These are phyloP conservation scores for Tonatia bakeri DNA, from an alignment of 2,113 vertebrate species.

Conservation along the genomic window DNA sequence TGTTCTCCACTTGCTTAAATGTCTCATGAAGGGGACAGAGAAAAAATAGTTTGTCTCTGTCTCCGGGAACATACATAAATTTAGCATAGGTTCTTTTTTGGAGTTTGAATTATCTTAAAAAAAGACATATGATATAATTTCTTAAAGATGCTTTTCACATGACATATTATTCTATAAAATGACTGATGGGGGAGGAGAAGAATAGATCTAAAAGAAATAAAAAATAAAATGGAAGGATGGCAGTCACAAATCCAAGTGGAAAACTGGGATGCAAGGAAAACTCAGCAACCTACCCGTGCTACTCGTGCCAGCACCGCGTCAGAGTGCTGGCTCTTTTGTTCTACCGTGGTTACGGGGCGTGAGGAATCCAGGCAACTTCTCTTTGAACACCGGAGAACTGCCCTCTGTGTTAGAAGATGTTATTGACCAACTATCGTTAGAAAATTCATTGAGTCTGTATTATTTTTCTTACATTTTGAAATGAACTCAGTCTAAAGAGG, in stretches of 20 bases:
- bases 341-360: not conserved
- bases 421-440: not conserved
- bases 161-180: slow-evolving; percentile 41
- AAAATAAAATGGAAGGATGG: not conserved
- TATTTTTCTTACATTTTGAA: slow-evolving; percentile 28
- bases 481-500: not conserved
- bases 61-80: slow-evolving; percentile 70
- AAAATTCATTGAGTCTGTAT: not conserved
- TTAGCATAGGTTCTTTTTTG: slow-evolving; percentile 65
- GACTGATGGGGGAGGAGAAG: not conserved
- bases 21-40: slow-evolving; percentile 67
- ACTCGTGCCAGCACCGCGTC: not conserved
- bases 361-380: not conserved
- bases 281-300: not conserved
- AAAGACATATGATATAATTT: slow-evolving; percentile 42
- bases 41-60: slow-evolving; percentile 72
- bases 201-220: not conserved
- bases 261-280: not conserved
- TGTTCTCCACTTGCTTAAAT: slow-evolving; percentile 69
- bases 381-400: slow-evolving; percentile 10
- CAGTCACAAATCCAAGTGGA: not conserved
- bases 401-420: not conserved
- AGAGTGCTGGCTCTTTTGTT: not conserved
- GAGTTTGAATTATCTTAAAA: slow-evolving; percentile 65
- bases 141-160: slow-evolving; percentile 23